Percentiles rank a stretch among this genome's conserved stretches.
Evolutionary conservation across 2,888 invertebrate species (phyloP).

Genomic region (Acrobasis suavella): DNA sequence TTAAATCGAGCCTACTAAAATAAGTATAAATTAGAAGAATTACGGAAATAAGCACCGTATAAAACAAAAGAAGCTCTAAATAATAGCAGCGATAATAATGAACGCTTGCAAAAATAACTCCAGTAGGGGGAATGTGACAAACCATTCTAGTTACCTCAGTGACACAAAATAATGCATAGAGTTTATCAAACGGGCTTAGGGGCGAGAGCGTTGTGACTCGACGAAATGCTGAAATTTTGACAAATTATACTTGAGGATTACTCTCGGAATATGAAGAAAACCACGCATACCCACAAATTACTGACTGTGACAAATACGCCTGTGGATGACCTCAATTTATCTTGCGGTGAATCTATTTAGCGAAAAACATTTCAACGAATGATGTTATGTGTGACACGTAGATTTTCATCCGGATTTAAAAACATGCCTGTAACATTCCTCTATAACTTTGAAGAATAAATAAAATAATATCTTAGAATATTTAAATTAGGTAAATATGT

Average conservation of each 20-base stretch:
- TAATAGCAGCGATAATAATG: slow-evolving; percentile 20
- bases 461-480: too few relatives aligned
- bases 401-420: slow-evolving; percentile 7
- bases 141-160: slow-evolving; percentile 35
- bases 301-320: slow-evolving; percentile 61
- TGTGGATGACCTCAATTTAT: slow-evolving; percentile 61
- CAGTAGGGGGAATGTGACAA: slow-evolving; percentile 32
- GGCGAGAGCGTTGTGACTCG: slow-evolving; percentile 40
- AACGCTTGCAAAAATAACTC: slow-evolving; percentile 22
- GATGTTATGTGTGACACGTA: slow-evolving; percentile 29
- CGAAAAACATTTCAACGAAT: slow-evolving; percentile 26
- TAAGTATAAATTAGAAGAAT: background rate
- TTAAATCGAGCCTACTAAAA: background rate
- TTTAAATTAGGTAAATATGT: too few relatives aligned
- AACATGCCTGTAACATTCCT: too few relatives aligned
- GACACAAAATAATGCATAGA: slow-evolving; percentile 54
- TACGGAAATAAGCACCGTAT: background rate
- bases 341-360: slow-evolving; percentile 49
- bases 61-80: slow-evolving; percentile 13
- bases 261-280: slow-evolving; percentile 67
- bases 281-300: slow-evolving; percentile 66
- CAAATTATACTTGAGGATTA: slow-evolving; percentile 67
- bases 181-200: slow-evolving; percentile 56
- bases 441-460: too few relatives aligned
- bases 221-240: slow-evolving; percentile 65